A percentile compares a stretch with the other conserved stretches of the same genome.
Evolutionary conservation across 2,113 vertebrate genomes (phyloP).

Genomic region (Lathamus discolor): DNA sequence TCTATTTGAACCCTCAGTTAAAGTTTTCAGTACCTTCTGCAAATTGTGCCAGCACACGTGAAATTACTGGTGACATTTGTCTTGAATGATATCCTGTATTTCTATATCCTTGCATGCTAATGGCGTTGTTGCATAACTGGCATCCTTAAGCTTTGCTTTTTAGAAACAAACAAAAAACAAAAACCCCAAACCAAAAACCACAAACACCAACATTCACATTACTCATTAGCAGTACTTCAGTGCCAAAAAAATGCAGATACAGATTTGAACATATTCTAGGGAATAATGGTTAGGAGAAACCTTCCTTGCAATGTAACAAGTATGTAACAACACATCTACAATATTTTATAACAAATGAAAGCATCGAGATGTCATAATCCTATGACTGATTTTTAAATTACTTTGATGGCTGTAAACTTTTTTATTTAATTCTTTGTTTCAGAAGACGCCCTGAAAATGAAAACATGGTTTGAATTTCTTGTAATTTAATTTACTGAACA

Average conservation of each 20-base stretch:
- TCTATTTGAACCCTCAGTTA: background rate
- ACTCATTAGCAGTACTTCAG: background rate
- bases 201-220: background rate
- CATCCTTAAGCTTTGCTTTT: background rate
- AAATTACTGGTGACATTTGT: constrained; percentile 14
- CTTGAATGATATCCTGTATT: background rate
- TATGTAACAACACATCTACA: background rate
- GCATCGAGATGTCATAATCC: background rate
- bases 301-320: background rate
- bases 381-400: background rate
- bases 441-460: background rate
- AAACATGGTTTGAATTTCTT: background rate
- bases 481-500: background rate
- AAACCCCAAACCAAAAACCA: background rate
- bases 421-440: background rate
- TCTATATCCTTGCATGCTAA: background rate
- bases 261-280: background rate
- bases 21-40: background rate
- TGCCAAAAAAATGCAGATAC: background rate
- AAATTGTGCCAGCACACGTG: background rate
- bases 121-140: background rate
- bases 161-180: background rate
- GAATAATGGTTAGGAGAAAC: background rate
- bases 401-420: background rate
- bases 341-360: constrained; percentile 16